Base-by-base conservation (phyloP, 2,797 vertebrate genomes). In the Crypturellus tataupa region DNA sequence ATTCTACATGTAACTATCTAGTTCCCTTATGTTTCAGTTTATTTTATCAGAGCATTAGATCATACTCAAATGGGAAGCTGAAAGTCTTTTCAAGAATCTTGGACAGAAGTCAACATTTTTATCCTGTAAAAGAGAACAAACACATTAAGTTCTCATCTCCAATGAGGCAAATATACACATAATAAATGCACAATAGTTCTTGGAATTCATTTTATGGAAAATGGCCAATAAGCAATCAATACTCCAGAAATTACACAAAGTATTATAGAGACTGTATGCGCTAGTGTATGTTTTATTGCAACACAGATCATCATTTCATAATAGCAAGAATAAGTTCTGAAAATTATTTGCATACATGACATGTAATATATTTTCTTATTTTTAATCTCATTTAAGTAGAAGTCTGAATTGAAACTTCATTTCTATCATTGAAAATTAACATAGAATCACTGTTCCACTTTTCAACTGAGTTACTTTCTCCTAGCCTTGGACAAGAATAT, bases 261-360 rank as follows among this genome's bases (percentile, higher is more conserved):
- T 42, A 37, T 19, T 49, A 40, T 4, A 60, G 65, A 75, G 76
- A 62, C 55, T 77, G 31, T 62, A 47, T 95, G 85, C 82, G 75
- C 71, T 21, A 59, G 60, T 75, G 62, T 69, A 81, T 82, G 87
- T 90, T 83, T 84, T 90, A 79, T 80, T 76, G 73, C 20, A 27
- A 40, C 69, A 49, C 90, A 49, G 77, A 87, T 89, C 72, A 86
- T 86, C 71, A 46, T 82, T 95, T 51, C 78, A 86, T 93, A 92
- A 93, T 82, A 86, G 53, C 89, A 87, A 65, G 88, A 89, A 95
- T 80, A 93, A 95, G 86, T 88, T 80, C 39, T 84, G 81, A 91
- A 91, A 83, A 67, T 65, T 79, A 93, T 72, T 94, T 96, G 93
- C 96, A 96, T 91, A 82, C 87, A 96, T 73, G 95, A 93, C 18